These are phyloP conservation scores for Fregata magnificens DNA, from an alignment of 2,113 vertebrate genomes.

Conservation along the genomic window DNA sequence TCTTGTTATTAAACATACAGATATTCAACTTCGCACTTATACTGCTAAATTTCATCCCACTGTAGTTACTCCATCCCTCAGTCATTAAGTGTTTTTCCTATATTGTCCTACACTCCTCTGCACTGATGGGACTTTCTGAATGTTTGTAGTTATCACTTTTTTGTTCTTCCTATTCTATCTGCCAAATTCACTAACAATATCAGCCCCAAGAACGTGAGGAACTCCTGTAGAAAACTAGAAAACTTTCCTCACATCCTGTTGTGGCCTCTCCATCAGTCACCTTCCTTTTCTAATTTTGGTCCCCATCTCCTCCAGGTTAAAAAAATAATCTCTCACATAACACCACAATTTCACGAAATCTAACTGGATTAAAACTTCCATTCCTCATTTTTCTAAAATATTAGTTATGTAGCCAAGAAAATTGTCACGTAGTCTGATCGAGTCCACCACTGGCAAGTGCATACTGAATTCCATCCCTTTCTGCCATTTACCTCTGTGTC, in stretches of 20 bases:
- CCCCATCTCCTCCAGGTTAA: neutral
- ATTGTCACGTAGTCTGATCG: accelerated
- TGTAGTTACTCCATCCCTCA: neutral
- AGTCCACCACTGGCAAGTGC: neutral
- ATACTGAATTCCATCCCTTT: neutral
- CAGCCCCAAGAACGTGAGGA: neutral
- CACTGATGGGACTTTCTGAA: neutral
- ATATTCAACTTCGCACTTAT: neutral
- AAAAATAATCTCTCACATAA: neutral
- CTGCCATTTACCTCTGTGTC: neutral
- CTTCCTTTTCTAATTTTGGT: neutral
- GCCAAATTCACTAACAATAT: neutral
- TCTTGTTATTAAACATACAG: neutral
- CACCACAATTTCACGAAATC: neutral
- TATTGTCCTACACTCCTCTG: neutral
- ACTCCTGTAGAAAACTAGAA: neutral
- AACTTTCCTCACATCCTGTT: neutral
- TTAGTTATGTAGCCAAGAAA: neutral
- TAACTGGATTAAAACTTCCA: neutral
- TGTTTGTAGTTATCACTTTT: neutral
- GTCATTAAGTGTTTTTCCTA: neutral
- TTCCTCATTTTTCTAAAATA: neutral
- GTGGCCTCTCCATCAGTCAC: neutral
- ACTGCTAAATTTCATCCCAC: neutral
- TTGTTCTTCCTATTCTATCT: neutral